phyloP scores from a whole-genome alignment of 2,113 vertebrate genomes.

The Panthera leo region DNA sequence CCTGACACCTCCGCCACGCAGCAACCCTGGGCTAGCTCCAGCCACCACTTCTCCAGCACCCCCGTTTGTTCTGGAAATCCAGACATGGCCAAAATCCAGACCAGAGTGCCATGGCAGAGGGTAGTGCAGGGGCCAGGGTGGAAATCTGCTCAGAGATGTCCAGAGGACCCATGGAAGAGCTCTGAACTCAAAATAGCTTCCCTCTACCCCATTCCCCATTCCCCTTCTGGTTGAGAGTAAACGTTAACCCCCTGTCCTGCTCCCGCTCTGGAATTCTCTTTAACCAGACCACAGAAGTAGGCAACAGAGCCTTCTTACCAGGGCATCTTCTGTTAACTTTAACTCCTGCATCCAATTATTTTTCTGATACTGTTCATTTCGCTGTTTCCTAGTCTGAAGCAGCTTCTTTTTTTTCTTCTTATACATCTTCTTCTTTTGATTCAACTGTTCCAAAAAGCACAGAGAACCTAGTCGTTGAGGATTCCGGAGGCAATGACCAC shows the following conservation, averaged over 20 bases:
- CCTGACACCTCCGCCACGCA: neutral
- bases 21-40: neutral
- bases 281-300: neutral
- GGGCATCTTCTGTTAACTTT: constrained; percentile 28
- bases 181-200: neutral
- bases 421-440: constrained; percentile 54
- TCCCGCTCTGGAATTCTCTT: rapidly evolving
- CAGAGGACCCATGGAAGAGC: neutral
- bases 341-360: neutral
- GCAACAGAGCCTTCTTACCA: constrained; percentile 38
- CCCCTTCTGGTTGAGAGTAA: neutral
- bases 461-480: neutral
- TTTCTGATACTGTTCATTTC: constrained; percentile 79
- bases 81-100: neutral
- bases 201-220: neutral
- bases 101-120: neutral
- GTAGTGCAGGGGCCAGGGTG: neutral
- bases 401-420: constrained; percentile 86
- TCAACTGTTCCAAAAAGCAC: constrained; percentile 40
- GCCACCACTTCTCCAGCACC: neutral
- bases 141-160: neutral
- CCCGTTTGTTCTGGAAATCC: neutral
- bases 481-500: neutral
- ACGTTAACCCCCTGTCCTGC: neutral
- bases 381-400: constrained; percentile 85